Conservation (phyloP, 2,888 invertebrate genomes). For the Diadromus collaris region DNA sequence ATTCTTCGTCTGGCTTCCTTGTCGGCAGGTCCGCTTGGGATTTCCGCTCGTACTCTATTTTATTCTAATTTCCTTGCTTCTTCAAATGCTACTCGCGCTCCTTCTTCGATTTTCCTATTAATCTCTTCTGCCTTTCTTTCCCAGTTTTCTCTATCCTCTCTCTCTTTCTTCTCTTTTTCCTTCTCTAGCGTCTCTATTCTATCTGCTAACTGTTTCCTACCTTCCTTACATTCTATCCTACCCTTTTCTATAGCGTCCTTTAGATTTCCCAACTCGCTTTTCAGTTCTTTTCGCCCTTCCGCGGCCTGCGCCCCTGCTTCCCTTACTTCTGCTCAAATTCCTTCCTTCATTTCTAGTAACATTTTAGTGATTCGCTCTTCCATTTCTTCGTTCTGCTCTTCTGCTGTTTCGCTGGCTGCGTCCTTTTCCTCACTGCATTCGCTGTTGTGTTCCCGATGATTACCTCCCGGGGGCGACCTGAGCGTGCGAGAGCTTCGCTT, state of each 20-base stretch:
- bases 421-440: not conserved
- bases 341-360: constrained; percentile 3
- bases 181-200: not conserved
- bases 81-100: not conserved
- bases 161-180: not conserved
- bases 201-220: not conserved
- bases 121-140: not conserved
- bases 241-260: not conserved
- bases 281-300: not conserved
- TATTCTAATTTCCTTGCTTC: not conserved
- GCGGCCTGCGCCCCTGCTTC: not conserved
- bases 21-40: not conserved
- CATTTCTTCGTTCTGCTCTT: constrained; percentile 1
- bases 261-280: not conserved
- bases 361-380: not conserved
- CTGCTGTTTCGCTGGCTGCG: not conserved
- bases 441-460: not conserved
- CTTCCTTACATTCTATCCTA: not conserved
- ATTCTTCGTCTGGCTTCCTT: no score
- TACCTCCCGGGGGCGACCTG: not conserved
- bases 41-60: not conserved
- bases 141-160: not conserved
- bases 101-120: not conserved
- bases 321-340: not conserved
- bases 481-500: not conserved